phyloP scores from a whole-genome alignment of 2,888 invertebrate species.

The Desoria tigrina region DNA sequence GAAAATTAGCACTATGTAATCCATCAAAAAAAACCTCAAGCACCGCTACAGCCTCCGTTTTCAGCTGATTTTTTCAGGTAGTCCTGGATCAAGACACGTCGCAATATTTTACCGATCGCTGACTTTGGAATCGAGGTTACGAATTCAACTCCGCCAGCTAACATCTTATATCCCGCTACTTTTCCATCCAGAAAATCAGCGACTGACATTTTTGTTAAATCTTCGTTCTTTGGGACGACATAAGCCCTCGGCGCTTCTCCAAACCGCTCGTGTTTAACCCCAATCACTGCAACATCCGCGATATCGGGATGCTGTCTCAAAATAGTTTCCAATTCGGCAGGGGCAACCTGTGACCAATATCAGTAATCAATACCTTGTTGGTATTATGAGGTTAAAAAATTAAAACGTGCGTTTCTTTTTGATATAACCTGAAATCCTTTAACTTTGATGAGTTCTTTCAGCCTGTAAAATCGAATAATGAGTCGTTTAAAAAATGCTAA shows the following conservation, averaged over 20 bases:
- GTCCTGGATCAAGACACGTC: constrained; percentile 50
- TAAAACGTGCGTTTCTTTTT: neutral
- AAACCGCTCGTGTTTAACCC: constrained; percentile 64
- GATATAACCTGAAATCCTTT: constrained; percentile 36
- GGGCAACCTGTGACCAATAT: constrained; percentile 85
- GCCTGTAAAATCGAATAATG: constrained; percentile 56
- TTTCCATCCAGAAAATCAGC: constrained; percentile 65
- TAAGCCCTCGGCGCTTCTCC: constrained; percentile 79
- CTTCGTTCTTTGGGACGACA: constrained; percentile 63
- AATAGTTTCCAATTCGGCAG: constrained; percentile 79
- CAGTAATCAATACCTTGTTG: too few relatives aligned
- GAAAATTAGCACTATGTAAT: too few relatives aligned
- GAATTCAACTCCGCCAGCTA: constrained; percentile 69
- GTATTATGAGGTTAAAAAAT: too few relatives aligned
- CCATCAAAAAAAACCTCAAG: too few relatives aligned
- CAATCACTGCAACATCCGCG: constrained; percentile 79
- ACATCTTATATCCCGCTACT: constrained; percentile 73
- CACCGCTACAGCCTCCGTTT: too few relatives aligned
- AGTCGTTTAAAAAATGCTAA: too few relatives aligned
- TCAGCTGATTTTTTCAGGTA: constrained; percentile 22
- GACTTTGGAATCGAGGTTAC: constrained; percentile 59
- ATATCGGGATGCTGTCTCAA: constrained; percentile 72
- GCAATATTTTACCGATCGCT: constrained; percentile 55
- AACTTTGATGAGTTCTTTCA: constrained; percentile 35
- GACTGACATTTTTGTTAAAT: constrained; percentile 63